phyloP scores from a whole-genome alignment of 2,888 invertebrate genomes.

The Ochlodes sylvanus region DNA sequence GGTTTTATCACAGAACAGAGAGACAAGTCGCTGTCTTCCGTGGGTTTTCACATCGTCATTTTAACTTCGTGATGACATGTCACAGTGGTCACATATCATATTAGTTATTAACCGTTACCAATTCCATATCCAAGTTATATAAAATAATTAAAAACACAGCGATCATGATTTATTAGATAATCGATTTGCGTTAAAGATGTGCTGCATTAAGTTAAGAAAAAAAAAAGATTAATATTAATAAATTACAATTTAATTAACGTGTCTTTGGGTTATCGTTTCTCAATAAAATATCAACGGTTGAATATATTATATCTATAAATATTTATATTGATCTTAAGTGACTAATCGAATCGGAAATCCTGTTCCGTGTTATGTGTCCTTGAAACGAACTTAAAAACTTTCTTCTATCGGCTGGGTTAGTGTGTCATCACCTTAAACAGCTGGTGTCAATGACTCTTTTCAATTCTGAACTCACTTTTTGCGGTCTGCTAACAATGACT shows the following conservation, averaged over 20 bases:
- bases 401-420: constrained; percentile 47
- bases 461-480: constrained; percentile 20
- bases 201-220: not conserved
- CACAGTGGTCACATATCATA: too few relatives aligned
- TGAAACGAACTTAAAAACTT: constrained; percentile 45
- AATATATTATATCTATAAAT: not conserved
- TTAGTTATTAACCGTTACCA: too few relatives aligned
- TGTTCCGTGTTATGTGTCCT: constrained; percentile 42
- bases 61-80: too few relatives aligned
- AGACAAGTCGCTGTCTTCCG: too few relatives aligned
- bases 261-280: not conserved
- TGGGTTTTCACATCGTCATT: too few relatives aligned
- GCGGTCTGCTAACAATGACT: constrained; percentile 15
- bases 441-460: constrained; percentile 20
- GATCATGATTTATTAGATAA: not conserved
- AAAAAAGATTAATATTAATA: not conserved
- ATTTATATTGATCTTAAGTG: not conserved
- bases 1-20: too few relatives aligned
- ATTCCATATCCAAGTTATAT: too few relatives aligned
- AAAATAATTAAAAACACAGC: not conserved
- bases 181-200: not conserved
- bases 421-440: constrained; percentile 43
- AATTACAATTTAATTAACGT: not conserved
- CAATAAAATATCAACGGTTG: not conserved
- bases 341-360: constrained; percentile 39